phyloP scores from a whole-genome alignment of 2,113 vertebrate genomes.

The Malurus cyaneus region DNA sequence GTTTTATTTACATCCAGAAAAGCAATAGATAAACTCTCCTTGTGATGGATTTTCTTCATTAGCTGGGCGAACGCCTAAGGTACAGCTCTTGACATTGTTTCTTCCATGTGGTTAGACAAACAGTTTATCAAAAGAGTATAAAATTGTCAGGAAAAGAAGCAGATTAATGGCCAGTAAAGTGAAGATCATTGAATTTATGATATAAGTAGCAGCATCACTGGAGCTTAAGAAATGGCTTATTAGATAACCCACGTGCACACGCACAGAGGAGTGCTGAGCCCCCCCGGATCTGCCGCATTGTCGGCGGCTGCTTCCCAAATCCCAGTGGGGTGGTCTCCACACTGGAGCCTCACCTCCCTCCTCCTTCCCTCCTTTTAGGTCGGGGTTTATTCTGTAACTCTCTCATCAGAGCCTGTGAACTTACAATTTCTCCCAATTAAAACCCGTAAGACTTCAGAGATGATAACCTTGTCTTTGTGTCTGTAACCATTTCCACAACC shows the following conservation, averaged over 20 bases:
- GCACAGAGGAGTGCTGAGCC: background rate
- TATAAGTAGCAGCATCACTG: background rate
- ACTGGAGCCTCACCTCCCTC: background rate
- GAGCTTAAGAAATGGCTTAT: background rate
- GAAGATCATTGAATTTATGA: constrained; percentile 39
- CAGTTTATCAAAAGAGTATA: constrained; percentile 52
- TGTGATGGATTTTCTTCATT: constrained; percentile 69
- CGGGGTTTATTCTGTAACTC: background rate
- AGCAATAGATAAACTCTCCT: constrained; percentile 43
- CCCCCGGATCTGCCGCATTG: rapidly evolving
- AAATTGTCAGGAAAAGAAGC: constrained; percentile 44
- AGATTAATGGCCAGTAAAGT: constrained; percentile 53
- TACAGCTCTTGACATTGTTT: constrained; percentile 34
- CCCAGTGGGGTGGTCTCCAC: background rate
- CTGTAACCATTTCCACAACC: background rate
- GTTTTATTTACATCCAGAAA: constrained; percentile 57
- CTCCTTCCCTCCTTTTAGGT: background rate
- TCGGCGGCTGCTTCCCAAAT: background rate
- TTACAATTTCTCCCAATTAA: background rate
- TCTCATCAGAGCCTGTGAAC: background rate
- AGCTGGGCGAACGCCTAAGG: background rate
- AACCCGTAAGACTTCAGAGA: background rate
- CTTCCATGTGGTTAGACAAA: constrained; percentile 41
- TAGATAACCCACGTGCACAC: background rate
- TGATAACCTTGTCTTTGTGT: background rate